phyloP scores from a whole-genome alignment of 30 jellyfish, hydroid and myxozoan genomes.

The Turritopsis rubra region DNA sequence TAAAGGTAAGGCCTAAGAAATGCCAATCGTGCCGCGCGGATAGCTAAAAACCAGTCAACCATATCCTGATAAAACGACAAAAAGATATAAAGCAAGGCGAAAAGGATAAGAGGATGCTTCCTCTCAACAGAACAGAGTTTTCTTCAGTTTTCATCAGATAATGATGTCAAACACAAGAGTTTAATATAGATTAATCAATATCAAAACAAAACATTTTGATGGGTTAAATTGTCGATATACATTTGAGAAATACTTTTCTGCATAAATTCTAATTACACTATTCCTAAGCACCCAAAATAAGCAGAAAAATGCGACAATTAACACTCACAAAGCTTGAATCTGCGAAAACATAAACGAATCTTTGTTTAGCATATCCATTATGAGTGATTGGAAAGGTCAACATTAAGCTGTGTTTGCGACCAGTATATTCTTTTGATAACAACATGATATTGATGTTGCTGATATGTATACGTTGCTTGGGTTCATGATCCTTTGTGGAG shows the following conservation, averaged over 20 bases:
- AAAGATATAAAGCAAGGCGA: background rate
- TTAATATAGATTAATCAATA: no score
- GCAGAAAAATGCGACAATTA: no score
- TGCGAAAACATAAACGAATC: constrained; percentile 22
- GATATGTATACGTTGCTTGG: constrained; percentile 27
- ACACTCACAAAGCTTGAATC: constrained; percentile 35
- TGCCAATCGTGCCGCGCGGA: constrained; percentile 66
- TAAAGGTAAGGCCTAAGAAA: constrained; percentile 27
- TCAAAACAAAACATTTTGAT: no score
- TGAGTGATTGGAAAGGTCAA: constrained; percentile 30
- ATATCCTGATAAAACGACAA: constrained; percentile 50
- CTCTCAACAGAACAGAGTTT: background rate
- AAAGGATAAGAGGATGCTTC: background rate
- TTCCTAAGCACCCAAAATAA: no score
- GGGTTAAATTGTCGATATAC: no score
- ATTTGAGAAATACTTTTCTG: no score
- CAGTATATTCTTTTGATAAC: constrained; percentile 12
- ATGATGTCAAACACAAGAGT: no score
- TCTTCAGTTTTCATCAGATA: no score
- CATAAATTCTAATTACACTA: no score
- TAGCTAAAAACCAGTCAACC: constrained; percentile 73
- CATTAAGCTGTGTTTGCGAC: constrained; percentile 25
- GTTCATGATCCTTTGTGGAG: constrained; percentile 26
- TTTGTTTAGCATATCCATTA: constrained; percentile 11
- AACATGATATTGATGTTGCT: constrained; percentile 23